phyloP scores from a whole-genome alignment of 2,113 vertebrate genomes.

The Rhagologus leucostigma region DNA sequence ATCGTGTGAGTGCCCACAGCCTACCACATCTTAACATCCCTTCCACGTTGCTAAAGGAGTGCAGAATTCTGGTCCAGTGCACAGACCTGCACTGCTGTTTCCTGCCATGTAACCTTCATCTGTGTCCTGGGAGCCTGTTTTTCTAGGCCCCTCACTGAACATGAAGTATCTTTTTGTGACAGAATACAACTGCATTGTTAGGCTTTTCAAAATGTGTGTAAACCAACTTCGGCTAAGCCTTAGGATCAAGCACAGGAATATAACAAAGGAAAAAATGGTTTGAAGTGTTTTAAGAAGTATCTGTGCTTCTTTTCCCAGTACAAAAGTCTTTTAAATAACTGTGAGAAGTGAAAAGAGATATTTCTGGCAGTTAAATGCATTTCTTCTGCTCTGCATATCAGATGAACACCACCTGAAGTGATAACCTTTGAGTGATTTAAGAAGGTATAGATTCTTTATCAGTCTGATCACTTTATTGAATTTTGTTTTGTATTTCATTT shows the following conservation, averaged over 20 bases:
- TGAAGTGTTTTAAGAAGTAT: neutral
- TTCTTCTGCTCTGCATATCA: neutral
- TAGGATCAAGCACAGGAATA: neutral
- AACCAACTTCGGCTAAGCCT: neutral
- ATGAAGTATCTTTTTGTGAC: neutral
- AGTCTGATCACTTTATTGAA: neutral
- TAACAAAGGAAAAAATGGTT: neutral
- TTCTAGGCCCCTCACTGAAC: neutral
- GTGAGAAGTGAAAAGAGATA: neutral
- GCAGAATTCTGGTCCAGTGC: neutral
- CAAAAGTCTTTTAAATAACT: neutral
- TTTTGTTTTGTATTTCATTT: neutral
- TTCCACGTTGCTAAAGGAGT: neutral
- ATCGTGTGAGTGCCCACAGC: neutral
- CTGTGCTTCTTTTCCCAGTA: neutral
- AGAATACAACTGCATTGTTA: neutral
- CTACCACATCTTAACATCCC: accelerated
- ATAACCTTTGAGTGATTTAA: neutral
- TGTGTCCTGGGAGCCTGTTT: neutral
- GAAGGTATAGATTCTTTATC: neutral
- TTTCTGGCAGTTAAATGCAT: neutral
- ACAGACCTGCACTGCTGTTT: neutral
- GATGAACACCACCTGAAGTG: neutral
- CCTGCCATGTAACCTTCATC: neutral
- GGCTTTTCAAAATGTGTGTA: neutral